These are phyloP conservation scores for Ypsolopha sequella DNA, from an alignment of 2,888 invertebrate species.

Conservation along the genomic window DNA sequence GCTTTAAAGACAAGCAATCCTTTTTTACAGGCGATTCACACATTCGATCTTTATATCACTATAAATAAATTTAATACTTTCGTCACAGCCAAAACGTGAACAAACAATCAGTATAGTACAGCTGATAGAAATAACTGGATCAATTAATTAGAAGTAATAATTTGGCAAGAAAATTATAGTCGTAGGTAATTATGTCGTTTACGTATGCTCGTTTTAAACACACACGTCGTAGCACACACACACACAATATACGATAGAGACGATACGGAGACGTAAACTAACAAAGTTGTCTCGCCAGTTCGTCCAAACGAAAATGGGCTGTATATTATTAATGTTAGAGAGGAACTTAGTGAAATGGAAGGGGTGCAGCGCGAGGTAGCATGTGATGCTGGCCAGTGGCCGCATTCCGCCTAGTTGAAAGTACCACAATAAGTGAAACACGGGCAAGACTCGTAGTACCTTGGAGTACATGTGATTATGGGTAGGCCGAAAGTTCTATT, in stretches of 20 bases:
- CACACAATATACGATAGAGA: neutral
- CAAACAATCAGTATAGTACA: neutral
- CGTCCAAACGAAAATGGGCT: neutral
- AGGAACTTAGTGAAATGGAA: conserved; percentile 6
- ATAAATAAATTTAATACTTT: too few relatives aligned
- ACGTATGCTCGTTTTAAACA: neutral
- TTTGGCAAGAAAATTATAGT: conserved; percentile 2
- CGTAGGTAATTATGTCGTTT: neutral
- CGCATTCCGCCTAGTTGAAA: conserved; percentile 67
- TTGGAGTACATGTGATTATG: too few relatives aligned
- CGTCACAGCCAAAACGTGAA: neutral
- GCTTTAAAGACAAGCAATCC: too few relatives aligned
- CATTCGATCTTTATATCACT: too few relatives aligned
- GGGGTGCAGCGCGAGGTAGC: conserved; percentile 32
- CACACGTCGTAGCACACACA: neutral
- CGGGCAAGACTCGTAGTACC: too few relatives aligned
- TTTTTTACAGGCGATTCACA: too few relatives aligned
- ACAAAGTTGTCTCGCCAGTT: neutral
- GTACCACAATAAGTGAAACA: conserved; percentile 33
- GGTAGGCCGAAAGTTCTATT: too few relatives aligned
- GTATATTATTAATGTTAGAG: neutral
- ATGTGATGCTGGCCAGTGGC: conserved; percentile 57
- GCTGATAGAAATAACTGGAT: neutral
- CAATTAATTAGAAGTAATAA: conserved; percentile 1
- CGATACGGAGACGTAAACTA: conserved; percentile 1